Evolutionary conservation across 1,140 invertebrate genomes (phyloP).

Genomic region (Pemphigus obesinymphae): DNA sequence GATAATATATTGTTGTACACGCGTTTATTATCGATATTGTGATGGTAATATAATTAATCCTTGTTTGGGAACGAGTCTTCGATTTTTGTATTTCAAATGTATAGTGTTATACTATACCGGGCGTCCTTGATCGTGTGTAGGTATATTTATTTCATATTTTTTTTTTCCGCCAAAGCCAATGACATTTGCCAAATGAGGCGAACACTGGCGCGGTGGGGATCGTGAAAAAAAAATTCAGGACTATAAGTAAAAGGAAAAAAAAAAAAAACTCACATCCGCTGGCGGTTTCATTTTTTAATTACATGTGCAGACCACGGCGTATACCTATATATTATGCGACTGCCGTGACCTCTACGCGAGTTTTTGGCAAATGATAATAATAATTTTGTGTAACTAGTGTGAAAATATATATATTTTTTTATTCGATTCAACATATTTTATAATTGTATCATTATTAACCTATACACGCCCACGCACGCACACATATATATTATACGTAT

Average conservation of each 20-base stretch:
- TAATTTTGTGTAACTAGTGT: background rate
- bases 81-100: background rate
- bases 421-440: no score
- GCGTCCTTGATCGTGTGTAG: conserved; percentile 11
- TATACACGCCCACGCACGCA: no score
- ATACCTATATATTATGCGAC: background rate
- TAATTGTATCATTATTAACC: no score
- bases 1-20: no score
- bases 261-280: conserved; percentile 9
- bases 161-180: background rate
- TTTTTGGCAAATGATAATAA: no score
- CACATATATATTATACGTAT: no score
- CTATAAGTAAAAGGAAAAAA: background rate
- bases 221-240: background rate
- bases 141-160: no score
- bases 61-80: no score
- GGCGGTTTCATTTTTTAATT: background rate
- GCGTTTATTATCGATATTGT: no score
- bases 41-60: no score
- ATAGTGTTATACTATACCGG: no score
- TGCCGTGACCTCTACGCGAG: background rate
- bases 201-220: background rate
- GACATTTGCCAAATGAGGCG: conserved; percentile 10
- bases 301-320: background rate
- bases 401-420: no score